Evolutionary conservation across 1,140 invertebrate genomes (phyloP), one percentile per base, ranked within the genome.

Genomic region (Drosophila ohnishii): DNA sequence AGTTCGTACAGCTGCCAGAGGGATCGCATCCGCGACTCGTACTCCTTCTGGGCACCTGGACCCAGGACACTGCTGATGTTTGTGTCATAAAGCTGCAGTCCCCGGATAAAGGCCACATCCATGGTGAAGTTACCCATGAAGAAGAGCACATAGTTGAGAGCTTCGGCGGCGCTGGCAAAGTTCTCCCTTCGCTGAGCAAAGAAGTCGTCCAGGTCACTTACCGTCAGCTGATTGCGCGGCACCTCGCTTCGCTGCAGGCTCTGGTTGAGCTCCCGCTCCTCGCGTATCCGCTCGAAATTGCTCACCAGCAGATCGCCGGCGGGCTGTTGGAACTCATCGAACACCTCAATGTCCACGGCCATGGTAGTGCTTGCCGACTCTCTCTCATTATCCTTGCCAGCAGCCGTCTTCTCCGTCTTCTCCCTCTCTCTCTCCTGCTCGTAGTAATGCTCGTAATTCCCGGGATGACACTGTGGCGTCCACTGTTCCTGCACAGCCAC

Each of bases 261-360:
- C 16, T 58, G 55, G 57, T 80, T 88, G 1, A 58, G 25, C 57
- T 88, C 84, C 2, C 85, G 85, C 61, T 90, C 90, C 56, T 80
- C 75, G 16, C 85, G 81, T 48, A 91, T 79, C 3, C 81, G 80
- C 44, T 91, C 90, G 50, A 91, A 91, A 37, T 85, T 90, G 28
- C 81, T 61, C 0, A 91, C 75, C 9, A 91, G 45, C 42, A 77
- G 22, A 57, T 91, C 86, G 10, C 65, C 90, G 3, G 86, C 90
- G 3, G 86, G 86, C 53, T 91, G 90, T 13, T 85, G 79, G 28
- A 75, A 75, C 28, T 91, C 90, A 57, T 91, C 90, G 35, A 89
- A 89, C 5, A 91, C 90, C 42, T 91, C 81, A 32, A 91, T 90
- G 51, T 91, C 90, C 1, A 91, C 87, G 11, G 81, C 78, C 76